phyloP scores from a whole-genome alignment of 1,140 invertebrate genomes.

The Calephelis nemesis region DNA sequence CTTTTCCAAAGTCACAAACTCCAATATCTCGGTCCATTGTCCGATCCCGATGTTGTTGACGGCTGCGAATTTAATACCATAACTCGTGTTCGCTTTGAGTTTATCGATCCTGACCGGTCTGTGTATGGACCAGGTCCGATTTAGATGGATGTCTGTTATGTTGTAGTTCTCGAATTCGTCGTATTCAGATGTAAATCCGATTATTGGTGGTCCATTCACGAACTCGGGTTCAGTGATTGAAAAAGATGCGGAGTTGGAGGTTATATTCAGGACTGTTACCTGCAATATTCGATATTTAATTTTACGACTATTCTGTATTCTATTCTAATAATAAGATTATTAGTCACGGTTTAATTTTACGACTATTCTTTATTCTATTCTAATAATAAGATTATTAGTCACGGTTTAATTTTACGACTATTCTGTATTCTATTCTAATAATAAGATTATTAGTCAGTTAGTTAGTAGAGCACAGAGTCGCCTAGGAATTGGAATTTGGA shows the following conservation, averaged over 20 bases:
- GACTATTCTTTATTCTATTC: too few species aligned
- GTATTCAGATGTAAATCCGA: conserved; percentile 59
- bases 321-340: too few species aligned
- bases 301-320: too few species aligned
- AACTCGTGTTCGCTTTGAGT: conserved; percentile 53
- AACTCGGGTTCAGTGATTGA: conserved; percentile 40
- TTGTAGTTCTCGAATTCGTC: conserved; percentile 51
- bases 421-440: too few species aligned
- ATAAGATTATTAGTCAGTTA: too few species aligned
- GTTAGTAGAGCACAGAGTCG: too few species aligned
- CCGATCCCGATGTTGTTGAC: conserved; percentile 56
- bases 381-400: too few species aligned
- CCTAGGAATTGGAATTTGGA: too few species aligned
- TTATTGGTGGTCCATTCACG: conserved; percentile 42
- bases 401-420: too few species aligned
- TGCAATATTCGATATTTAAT: conserved; percentile 28
- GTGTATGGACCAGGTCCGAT: conserved; percentile 58
- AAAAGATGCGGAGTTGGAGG: conserved; percentile 53
- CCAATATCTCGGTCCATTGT: conserved; percentile 42
- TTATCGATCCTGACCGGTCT: conserved; percentile 51
- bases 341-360: too few species aligned
- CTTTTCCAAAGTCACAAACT: conserved; percentile 58
- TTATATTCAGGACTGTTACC: conserved; percentile 40
- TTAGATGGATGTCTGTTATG: conserved; percentile 54
- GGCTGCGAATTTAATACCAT: conserved; percentile 61